Evolutionary conservation across 2,113 vertebrate genomes (phyloP).

Genomic region (Calidris pygmaea): DNA sequence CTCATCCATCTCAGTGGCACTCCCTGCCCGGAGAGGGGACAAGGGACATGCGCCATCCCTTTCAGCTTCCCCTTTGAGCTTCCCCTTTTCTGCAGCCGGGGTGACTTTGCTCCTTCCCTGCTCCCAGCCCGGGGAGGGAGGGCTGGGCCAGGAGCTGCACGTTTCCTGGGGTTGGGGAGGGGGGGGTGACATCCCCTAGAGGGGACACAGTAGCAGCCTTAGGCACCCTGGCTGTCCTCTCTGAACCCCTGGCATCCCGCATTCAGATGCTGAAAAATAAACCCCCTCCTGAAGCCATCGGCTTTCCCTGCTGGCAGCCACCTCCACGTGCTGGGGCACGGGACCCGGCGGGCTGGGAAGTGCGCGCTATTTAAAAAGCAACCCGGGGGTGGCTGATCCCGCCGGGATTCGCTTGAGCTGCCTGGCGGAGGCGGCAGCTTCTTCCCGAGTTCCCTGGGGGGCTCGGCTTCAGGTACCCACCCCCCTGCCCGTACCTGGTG

Average conservation of each 20-base stretch:
- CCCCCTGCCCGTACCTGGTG: background rate
- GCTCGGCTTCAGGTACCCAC: background rate
- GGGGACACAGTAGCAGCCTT: background rate
- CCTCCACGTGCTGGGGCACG: background rate
- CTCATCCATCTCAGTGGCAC: background rate
- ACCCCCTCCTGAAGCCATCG: background rate
- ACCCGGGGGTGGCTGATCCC: background rate
- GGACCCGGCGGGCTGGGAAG: background rate
- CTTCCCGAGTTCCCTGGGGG: background rate
- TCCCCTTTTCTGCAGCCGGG: background rate
- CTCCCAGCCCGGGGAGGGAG: background rate
- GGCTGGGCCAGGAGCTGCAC: background rate
- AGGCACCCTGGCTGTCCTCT: fast-evolving
- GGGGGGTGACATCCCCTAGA: background rate
- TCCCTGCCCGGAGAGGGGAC: background rate
- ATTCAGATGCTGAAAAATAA: background rate
- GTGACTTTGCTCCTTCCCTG: background rate
- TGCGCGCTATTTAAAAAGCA: background rate
- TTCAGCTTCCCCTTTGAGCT: constrained; percentile 48
- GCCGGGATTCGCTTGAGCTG: fast-evolving
- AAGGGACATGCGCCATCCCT: background rate
- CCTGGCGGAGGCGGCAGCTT: background rate
- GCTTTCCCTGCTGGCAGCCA: background rate
- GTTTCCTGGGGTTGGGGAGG: fast-evolving
- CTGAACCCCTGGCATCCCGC: background rate